Evolutionary conservation across 37 sponge, comb jelly and placozoan species (phyloP), one percentile per base, ranked within the genome.

Genomic region (Chondrilla cf. caribensis): DNA sequence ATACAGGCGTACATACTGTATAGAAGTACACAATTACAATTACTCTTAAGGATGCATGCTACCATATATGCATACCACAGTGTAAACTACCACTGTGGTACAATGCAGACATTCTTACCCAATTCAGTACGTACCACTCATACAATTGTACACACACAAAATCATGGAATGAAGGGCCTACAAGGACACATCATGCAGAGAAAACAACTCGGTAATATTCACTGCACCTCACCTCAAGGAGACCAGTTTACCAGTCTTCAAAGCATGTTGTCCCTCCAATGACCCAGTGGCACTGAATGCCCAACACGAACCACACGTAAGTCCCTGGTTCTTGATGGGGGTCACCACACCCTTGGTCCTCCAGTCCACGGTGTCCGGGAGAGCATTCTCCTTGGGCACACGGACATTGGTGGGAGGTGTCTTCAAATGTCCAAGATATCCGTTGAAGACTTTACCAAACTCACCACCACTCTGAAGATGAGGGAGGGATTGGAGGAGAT

Each of bases 221-320:
- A 47, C 51, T 47, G 9, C 51, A 47, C 51, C 51, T 47, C 51
- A 73, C 58, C 71, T 70, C 25, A 96, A 80, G 5, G 89, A 86
- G 24, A 89, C 81, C 37, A 96, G 87, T 2, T 2, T 82, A 0
- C 91, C 89, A 7, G 79, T 80, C 73, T 84, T 84, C 57, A 54
- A 58, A 55, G 44, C 82, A 40, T 86, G 79, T 35, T 86, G 88
- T 33, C 87, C 97, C 72, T 97, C 97, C 43, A 97, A 87, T 60
- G 97, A 94, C 14, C 95, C 97, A 70, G 93, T 95, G 43, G 95
- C 70, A 58, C 86, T 87, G 88, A 97, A 97, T 35, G 97, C 90
- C 97, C 97, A 97, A 87, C 97, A 97, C 44, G 93, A 92, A 9
- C 97, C 97, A 84, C 97, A 97, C n/a, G n/a, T n/a, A 76, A 89